A percentile compares a stretch with the other conserved stretches of the same genome.
These are phyloP conservation scores for Odontamblyopus rebecca DNA, from an alignment of 2,797 vertebrate species.

Conservation along the genomic window DNA sequence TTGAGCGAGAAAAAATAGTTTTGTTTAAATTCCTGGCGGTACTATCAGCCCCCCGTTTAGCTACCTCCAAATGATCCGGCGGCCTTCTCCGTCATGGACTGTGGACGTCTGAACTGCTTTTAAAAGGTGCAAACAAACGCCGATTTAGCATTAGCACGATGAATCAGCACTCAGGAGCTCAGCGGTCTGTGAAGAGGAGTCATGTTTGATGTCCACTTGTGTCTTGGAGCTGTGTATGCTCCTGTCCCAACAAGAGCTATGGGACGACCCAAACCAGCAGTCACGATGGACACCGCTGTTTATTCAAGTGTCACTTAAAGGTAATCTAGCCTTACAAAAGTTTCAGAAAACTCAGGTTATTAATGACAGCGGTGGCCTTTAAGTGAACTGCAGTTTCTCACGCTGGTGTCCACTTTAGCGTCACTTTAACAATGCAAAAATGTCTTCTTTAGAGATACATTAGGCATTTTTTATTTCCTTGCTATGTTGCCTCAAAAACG, in stretches of 20 bases:
- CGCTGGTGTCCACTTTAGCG: neutral
- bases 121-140: conserved; percentile 62
- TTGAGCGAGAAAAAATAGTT: conserved; percentile 77
- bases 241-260: conserved; percentile 17
- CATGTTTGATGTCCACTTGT: conserved; percentile 43
- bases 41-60: conserved; percentile 65
- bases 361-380: conserved; percentile 6
- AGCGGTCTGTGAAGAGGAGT: conserved; percentile 24
- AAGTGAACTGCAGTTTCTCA: conserved; percentile 12
- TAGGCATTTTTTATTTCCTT: no score
- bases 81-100: conserved; percentile 55
- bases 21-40: conserved; percentile 82
- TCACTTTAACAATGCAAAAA: neutral
- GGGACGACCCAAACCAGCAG: neutral
- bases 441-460: no score
- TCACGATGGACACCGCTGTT: neutral
- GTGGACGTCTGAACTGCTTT: conserved; percentile 63
- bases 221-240: conserved; percentile 25
- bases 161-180: conserved; percentile 46
- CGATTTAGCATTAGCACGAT: conserved; percentile 58
- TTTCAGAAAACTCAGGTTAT: conserved; percentile 5
- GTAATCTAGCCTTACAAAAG: neutral
- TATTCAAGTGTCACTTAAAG: neutral
- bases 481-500: no score
- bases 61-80: conserved; percentile 51